A percentile compares a stretch with the other conserved stretches of the same genome.
Evolutionary conservation across 2,888 invertebrate genomes (phyloP).

Genomic region (Aporophyla nigra): DNA sequence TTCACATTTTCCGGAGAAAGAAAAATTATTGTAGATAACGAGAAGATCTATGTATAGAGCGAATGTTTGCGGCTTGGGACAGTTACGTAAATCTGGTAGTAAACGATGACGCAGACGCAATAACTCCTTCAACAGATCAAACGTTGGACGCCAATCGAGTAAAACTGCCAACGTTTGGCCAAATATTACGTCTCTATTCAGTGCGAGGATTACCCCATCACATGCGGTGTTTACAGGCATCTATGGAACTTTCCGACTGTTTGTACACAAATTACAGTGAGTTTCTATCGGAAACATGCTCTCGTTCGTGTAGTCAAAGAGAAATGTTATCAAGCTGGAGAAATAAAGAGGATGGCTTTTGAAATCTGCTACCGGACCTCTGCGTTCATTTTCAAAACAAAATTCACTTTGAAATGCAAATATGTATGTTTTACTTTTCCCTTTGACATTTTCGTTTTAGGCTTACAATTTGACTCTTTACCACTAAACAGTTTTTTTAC

Average conservation of each 20-base stretch:
- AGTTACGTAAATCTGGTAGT: slow-evolving; percentile 28
- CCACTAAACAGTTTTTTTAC: neutral
- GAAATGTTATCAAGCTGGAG: slow-evolving; percentile 42
- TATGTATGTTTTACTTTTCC: neutral
- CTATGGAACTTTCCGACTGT: slow-evolving; percentile 58
- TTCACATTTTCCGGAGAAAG: neutral
- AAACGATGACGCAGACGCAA: slow-evolving; percentile 36
- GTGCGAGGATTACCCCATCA: slow-evolving; percentile 40
- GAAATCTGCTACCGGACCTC: slow-evolving; percentile 13
- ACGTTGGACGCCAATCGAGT: slow-evolving; percentile 23
- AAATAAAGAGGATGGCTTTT: slow-evolving; percentile 44
- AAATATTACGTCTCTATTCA: slow-evolving; percentile 36
- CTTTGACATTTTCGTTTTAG: neutral
- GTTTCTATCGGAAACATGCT: slow-evolving; percentile 38
- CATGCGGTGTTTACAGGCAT: slow-evolving; percentile 35
- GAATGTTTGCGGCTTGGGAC: slow-evolving; percentile 11
- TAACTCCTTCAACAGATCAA: slow-evolving; percentile 32
- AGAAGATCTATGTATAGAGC: neutral
- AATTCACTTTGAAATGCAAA: slow-evolving; percentile 3
- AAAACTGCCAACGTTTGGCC: slow-evolving; percentile 37
- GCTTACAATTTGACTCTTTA: neutral
- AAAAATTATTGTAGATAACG: neutral
- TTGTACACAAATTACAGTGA: slow-evolving; percentile 40
- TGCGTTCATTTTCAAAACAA: slow-evolving; percentile 7
- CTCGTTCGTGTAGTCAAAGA: slow-evolving; percentile 30